A percentile compares a stretch with the other conserved stretches of the same genome.
These are phyloP conservation scores for Potamarius usumacintae DNA, from an alignment of 2,113 vertebrate genomes.

Conservation along the genomic window DNA sequence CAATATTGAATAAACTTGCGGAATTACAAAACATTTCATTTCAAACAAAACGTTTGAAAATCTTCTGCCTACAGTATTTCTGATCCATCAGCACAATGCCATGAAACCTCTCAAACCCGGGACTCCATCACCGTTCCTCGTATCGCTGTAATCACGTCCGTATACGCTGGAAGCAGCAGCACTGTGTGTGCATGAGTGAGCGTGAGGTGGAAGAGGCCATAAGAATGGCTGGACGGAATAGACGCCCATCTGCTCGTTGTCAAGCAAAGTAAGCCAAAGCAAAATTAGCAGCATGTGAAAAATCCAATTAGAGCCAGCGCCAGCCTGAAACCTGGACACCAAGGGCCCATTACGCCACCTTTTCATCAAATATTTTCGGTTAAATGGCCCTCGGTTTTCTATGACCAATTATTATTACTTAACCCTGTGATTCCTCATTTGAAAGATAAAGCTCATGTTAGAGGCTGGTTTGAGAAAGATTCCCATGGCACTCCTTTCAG, in stretches of 20 bases:
- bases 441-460: constrained; percentile 15
- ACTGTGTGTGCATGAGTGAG: not conserved
- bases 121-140: not conserved
- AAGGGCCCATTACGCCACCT: constrained; percentile 33
- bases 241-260: constrained; percentile 53
- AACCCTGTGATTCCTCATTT: constrained; percentile 45
- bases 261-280: constrained; percentile 48
- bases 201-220: constrained; percentile 27
- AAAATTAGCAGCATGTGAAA: constrained; percentile 53
- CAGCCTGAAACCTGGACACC: constrained; percentile 39
- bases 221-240: constrained; percentile 23
- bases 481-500: not conserved
- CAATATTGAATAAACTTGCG: not conserved
- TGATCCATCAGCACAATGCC: not conserved
- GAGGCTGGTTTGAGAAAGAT: constrained; percentile 13
- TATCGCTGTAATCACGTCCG: not conserved
- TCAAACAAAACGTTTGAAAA: not conserved
- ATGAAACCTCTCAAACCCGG: not conserved
- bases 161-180: too few relatives aligned
- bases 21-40: not conserved
- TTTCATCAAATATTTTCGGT: constrained; percentile 35
- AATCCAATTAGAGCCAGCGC: constrained; percentile 49
- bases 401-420: constrained; percentile 48
- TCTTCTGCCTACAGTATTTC: not conserved
- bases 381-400: constrained; percentile 33